phyloP scores from a whole-genome alignment of 2,797 vertebrate genomes.

The Rachycentron canadum region DNA sequence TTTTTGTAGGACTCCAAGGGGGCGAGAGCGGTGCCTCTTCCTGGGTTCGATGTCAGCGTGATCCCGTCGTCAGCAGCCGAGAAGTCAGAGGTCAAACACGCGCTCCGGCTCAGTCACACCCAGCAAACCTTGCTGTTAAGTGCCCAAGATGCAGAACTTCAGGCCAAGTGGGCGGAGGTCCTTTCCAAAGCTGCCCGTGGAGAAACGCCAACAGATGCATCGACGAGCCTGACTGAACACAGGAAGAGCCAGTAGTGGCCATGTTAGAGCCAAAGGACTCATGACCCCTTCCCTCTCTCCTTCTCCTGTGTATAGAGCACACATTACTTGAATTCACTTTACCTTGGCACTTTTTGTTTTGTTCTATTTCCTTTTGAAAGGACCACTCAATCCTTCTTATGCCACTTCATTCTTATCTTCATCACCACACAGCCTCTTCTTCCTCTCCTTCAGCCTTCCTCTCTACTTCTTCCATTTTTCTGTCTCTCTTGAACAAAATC shows the following conservation, averaged over 20 bases:
- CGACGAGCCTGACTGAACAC: slow-evolving; percentile 75
- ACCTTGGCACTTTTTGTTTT: slow-evolving; percentile 89
- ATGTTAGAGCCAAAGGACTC: slow-evolving; percentile 58
- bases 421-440: slow-evolving; percentile 45
- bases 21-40: slow-evolving; percentile 84
- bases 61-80: slow-evolving; percentile 74
- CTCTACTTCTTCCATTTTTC: too few relatives aligned
- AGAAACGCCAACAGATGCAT: slow-evolving; percentile 68
- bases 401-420: slow-evolving; percentile 65
- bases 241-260: slow-evolving; percentile 82
- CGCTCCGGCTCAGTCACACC: slow-evolving; percentile 87
- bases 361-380: slow-evolving; percentile 58
- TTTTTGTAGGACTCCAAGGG: slow-evolving; percentile 83
- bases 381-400: slow-evolving; percentile 79
- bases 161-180: slow-evolving; percentile 88
- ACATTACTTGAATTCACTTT: slow-evolving; percentile 90
- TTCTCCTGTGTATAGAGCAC: slow-evolving; percentile 80
- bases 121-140: slow-evolving; percentile 89
- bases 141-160: slow-evolving; percentile 86
- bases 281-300: slow-evolving; percentile 30
- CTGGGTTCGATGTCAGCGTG: slow-evolving; percentile 85
- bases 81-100: slow-evolving; percentile 83
- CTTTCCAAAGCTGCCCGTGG: slow-evolving; percentile 85
- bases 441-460: slow-evolving; percentile 9
- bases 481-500: slow-evolving; percentile 21